These are phyloP conservation scores for Caenorhabditis drosophilae DNA, from an alignment of 2,888 invertebrate species.

Conservation along the genomic window DNA sequence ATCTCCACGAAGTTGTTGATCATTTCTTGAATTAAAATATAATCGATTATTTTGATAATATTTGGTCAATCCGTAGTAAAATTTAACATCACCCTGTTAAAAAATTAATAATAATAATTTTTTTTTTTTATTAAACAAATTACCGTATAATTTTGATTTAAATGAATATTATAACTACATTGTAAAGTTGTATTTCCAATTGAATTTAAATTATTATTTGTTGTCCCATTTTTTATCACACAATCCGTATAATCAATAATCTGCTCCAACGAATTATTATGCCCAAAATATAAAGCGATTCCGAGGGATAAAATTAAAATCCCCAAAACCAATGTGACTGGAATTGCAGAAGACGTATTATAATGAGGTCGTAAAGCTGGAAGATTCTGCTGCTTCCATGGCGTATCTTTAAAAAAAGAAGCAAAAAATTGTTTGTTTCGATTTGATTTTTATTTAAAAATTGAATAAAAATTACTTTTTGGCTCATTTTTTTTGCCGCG, in stretches of 20 bases:
- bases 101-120: neutral
- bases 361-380: constrained; percentile 47
- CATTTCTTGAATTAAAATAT: constrained; percentile 90
- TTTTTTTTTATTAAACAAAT: neutral
- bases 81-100: constrained; percentile 78
- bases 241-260: constrained; percentile 55
- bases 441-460: neutral
- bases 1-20: constrained; percentile 78
- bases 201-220: neutral
- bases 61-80: constrained; percentile 95
- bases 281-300: constrained; percentile 38
- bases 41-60: constrained; percentile 98
- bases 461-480: no score
- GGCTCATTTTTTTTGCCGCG: constrained; percentile 45
- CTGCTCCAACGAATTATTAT: constrained; percentile 40
- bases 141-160: constrained; percentile 44
- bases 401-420: constrained; percentile 22
- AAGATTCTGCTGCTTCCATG: constrained; percentile 56
- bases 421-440: neutral
- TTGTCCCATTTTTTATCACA: constrained; percentile 15
- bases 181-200: constrained; percentile 12
- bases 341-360: constrained; percentile 40
- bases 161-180: constrained; percentile 32
- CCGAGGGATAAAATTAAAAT: constrained; percentile 35
- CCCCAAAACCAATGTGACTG: constrained; percentile 31